Evolutionary conservation across 2,113 vertebrate species (phyloP).

Genomic region (Alligator sinensis): DNA sequence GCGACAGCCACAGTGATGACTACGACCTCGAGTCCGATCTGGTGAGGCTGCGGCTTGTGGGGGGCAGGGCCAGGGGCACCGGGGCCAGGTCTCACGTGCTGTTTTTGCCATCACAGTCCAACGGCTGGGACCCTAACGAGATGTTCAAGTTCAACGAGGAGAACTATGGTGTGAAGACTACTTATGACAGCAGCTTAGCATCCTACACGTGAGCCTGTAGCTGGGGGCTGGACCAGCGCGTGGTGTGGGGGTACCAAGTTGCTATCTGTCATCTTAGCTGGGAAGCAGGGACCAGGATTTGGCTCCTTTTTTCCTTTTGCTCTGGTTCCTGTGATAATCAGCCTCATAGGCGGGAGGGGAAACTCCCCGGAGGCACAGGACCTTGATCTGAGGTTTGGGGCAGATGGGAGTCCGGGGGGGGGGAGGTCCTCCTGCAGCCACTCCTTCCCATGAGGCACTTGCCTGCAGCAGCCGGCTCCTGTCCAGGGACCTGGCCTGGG

Average conservation of each 20-base stretch:
- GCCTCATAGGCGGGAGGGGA: too few species aligned
- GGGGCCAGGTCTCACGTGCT: background rate
- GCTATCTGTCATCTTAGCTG: too few species aligned
- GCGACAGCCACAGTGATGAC: conserved; percentile 90
- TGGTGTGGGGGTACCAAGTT: too few species aligned
- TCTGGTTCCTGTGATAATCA: too few species aligned
- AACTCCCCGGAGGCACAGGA: too few species aligned
- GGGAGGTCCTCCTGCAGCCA: too few species aligned
- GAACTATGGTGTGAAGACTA: conserved; percentile 92
- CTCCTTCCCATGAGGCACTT: too few species aligned
- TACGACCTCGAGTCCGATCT: conserved; percentile 90
- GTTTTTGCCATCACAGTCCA: conserved; percentile 79
- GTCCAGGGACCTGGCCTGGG: background rate
- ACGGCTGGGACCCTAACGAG: conserved; percentile 94
- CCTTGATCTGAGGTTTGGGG: too few species aligned
- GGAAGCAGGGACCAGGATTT: too few species aligned
- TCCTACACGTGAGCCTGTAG: conserved; percentile 89
- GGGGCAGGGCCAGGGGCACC: background rate
- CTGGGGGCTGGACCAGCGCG: background rate
- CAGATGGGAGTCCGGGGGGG: too few species aligned
- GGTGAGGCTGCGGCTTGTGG: conserved; percentile 59
- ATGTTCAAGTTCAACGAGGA: conserved; percentile 95
- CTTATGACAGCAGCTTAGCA: conserved; percentile 92
- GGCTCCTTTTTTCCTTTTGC: too few species aligned
- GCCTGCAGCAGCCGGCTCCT: too few species aligned